Conservation (phyloP, 2,888 invertebrate species). For the Hypomecis punctinalis region DNA sequence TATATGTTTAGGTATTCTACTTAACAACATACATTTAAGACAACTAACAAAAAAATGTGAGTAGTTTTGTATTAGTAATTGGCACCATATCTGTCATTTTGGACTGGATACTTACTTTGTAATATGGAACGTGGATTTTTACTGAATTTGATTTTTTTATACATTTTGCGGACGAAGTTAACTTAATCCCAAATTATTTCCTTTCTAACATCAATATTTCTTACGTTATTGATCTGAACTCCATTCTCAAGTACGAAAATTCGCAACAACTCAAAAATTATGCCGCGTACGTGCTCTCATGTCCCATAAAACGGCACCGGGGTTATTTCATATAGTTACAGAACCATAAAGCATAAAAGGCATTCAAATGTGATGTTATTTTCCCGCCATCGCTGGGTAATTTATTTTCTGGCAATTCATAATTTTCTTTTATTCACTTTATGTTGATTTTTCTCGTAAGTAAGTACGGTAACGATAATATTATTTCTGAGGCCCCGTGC, state of each 20-base stretch:
- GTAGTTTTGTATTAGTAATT: too few species aligned
- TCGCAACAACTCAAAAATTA: constrained; percentile 77
- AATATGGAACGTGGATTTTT: too few species aligned
- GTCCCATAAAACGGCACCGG: constrained; percentile 78
- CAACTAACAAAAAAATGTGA: too few species aligned
- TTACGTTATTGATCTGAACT: constrained; percentile 34
- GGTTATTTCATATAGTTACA: constrained; percentile 83
- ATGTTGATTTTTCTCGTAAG: constrained; percentile 85
- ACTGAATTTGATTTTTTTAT: too few species aligned
- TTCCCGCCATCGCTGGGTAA: constrained; percentile 84
- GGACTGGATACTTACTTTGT: too few species aligned
- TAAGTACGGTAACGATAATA: constrained; percentile 83
- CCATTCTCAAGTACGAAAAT: constrained; percentile 46
- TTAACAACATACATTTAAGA: too few species aligned
- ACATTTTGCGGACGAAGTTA: too few species aligned
- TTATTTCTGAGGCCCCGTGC: constrained; percentile 81
- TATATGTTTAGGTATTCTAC: too few species aligned
- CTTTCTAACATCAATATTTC: constrained; percentile 3
- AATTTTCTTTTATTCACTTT: constrained; percentile 86
- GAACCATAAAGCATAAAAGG: constrained; percentile 84
- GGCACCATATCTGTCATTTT: too few species aligned
- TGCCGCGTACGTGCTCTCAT: constrained; percentile 77
- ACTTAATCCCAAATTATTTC: too few species aligned
- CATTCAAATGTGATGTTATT: constrained; percentile 86
- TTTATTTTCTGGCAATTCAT: constrained; percentile 84